A percentile compares a stretch with the other conserved stretches of the same genome.
Conservation (phyloP, 2,888 invertebrate genomes). For the Rhingia rostrata region DNA sequence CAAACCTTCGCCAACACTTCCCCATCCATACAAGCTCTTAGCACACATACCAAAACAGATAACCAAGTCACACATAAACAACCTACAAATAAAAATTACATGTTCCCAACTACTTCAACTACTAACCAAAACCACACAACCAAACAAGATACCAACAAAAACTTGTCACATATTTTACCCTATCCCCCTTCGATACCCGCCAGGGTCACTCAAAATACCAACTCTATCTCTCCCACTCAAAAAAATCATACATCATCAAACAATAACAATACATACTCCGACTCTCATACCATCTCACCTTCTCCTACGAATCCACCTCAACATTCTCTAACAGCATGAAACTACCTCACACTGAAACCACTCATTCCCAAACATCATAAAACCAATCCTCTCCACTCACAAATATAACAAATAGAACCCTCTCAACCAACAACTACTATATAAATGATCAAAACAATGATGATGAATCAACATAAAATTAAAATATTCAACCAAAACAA, state of each 20-base stretch:
- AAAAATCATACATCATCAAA: not conserved
- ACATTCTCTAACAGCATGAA: not conserved
- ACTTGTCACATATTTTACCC: not conserved
- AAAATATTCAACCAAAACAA: constrained; percentile 3
- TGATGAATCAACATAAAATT: constrained; percentile 16
- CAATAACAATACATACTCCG: not conserved
- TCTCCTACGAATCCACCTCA: not conserved
- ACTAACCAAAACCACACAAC: not conserved
- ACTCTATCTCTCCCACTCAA: not conserved
- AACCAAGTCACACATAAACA: constrained; percentile 10
- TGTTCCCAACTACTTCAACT: no score
- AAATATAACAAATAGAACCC: constrained; percentile 10
- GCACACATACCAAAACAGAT: not conserved
- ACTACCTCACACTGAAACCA: constrained; percentile 23
- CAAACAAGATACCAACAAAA: constrained; percentile 1
- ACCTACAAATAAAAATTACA: not conserved
- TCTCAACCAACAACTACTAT: constrained; percentile 15
- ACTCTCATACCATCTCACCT: not conserved
- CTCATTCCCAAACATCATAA: not conserved
- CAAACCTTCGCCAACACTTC: not conserved
- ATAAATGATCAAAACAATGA: not conserved
- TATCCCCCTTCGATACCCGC: constrained; percentile 1
- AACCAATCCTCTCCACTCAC: not conserved
- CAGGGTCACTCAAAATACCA: not conserved
- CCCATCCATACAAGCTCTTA: no score